Evolutionary conservation across 2,888 invertebrate species (phyloP).

Genomic region (Cancer borealis): DNA sequence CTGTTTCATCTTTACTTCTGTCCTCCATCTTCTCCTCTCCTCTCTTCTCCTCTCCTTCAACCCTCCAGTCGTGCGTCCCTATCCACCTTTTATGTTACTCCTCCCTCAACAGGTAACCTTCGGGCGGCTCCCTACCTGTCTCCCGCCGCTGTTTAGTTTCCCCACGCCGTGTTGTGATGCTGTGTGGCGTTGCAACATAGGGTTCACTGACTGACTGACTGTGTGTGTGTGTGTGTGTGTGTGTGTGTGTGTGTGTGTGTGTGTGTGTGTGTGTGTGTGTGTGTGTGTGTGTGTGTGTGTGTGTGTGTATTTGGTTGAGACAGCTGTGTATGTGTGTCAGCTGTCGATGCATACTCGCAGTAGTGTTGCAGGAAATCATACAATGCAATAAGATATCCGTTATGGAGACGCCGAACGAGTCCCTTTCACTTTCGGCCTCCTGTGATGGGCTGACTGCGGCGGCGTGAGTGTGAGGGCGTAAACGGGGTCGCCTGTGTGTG

Average conservation of each 20-base stretch:
- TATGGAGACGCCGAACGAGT: background rate
- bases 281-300: constrained; percentile 44
- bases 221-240: background rate
- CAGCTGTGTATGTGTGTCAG: background rate
- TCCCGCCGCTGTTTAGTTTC: constrained; percentile 22
- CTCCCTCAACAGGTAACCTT: background rate
- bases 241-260: constrained; percentile 48
- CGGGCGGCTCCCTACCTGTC: constrained; percentile 20
- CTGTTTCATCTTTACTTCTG: background rate
- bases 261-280: constrained; percentile 38
- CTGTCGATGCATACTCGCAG: background rate
- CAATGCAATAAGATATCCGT: constrained; percentile 18
- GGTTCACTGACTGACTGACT: constrained; percentile 15
- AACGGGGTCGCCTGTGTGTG: background rate
- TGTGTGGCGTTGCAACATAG: background rate
- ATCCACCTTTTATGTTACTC: background rate
- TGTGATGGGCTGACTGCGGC: constrained; percentile 11
- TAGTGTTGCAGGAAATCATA: background rate
- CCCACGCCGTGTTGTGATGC: background rate
- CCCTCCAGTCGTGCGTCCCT: background rate
- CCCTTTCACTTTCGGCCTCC: constrained; percentile 14
- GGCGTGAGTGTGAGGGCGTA: constrained; percentile 32
- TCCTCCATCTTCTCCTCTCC: background rate
- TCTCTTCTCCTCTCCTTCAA: background rate
- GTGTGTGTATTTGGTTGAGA: background rate